Percentiles rank a stretch among this genome's conserved stretches.
These are phyloP conservation scores for Murina feae DNA, from an alignment of 2,113 vertebrate species.

Conservation along the genomic window DNA sequence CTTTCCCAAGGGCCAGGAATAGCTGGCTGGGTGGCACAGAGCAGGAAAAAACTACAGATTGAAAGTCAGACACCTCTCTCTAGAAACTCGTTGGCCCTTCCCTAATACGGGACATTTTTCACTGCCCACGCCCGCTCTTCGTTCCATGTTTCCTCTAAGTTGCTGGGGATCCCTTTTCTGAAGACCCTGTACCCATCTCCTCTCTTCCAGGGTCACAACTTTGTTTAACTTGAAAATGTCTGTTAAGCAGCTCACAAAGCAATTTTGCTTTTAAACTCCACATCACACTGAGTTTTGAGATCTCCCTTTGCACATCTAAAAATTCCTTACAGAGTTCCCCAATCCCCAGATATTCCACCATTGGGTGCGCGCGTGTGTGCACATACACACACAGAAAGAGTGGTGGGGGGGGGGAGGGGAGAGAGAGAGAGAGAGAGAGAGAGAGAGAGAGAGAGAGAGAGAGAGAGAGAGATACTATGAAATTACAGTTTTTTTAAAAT, in stretches of 20 bases:
- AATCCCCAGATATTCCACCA: background rate
- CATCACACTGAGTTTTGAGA: background rate
- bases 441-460: too few relatives aligned
- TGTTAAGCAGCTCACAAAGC: background rate
- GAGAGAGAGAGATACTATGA: background rate
- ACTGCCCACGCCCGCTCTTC: background rate
- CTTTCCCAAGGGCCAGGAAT: slow-evolving; percentile 40
- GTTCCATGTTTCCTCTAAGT: background rate
- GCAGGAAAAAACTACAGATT: background rate
- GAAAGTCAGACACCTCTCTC: slow-evolving; percentile 18
- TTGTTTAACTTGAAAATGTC: background rate
- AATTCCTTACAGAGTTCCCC: background rate
- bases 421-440: too few relatives aligned
- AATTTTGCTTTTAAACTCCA: background rate
- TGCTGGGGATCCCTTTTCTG: background rate
- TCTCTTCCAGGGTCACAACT: background rate
- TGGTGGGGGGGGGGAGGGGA: too few relatives aligned
- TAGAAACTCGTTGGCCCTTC: background rate
- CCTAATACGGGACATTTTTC: background rate
- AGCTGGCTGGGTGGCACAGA: background rate
- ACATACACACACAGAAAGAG: too few relatives aligned
- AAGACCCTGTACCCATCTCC: background rate
- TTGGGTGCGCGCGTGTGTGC: background rate
- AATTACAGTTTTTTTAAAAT: background rate
- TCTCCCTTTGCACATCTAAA: background rate